phyloP scores from a whole-genome alignment of 2,888 invertebrate genomes.

The Bimastos eiseni region DNA sequence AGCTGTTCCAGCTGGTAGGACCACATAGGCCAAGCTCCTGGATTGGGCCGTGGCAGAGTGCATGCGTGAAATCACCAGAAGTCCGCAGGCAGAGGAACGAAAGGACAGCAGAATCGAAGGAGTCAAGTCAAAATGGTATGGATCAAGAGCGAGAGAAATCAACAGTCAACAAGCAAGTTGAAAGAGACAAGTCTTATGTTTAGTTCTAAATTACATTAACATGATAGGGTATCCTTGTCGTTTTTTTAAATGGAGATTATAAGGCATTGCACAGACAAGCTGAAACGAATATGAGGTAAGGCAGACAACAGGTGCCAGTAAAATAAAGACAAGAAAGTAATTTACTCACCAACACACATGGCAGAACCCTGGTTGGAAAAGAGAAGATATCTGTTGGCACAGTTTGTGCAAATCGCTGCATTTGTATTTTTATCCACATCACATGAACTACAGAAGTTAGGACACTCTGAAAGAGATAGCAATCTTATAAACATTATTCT shows the following conservation, averaged over 20 bases:
- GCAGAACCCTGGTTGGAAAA: constrained; percentile 25
- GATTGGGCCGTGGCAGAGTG: too few species aligned
- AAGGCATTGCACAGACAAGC: too few species aligned
- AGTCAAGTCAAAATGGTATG: too few species aligned
- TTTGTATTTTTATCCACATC: not conserved
- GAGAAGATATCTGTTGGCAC: not conserved
- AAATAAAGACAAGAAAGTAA: not conserved
- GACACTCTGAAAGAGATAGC: constrained; percentile 25
- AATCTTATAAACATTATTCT: not conserved
- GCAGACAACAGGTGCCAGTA: too few species aligned
- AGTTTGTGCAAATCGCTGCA: not conserved
- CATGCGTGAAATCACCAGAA: too few species aligned
- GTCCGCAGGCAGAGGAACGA: too few species aligned
- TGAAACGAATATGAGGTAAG: too few species aligned
- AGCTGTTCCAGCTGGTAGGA: too few species aligned
- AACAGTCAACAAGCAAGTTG: not conserved
- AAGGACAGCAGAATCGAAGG: too few species aligned
- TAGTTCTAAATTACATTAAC: not conserved
- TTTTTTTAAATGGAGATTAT: not conserved
- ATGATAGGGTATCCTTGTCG: not conserved
- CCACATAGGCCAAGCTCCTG: too few species aligned
- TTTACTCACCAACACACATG: constrained; percentile 25
- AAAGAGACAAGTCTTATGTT: not conserved
- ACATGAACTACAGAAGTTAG: constrained; percentile 23
- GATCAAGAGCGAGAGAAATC: too few species aligned